Base-by-base conservation (phyloP, 2,888 invertebrate genomes). In the Cheiracanthium punctorium region DNA sequence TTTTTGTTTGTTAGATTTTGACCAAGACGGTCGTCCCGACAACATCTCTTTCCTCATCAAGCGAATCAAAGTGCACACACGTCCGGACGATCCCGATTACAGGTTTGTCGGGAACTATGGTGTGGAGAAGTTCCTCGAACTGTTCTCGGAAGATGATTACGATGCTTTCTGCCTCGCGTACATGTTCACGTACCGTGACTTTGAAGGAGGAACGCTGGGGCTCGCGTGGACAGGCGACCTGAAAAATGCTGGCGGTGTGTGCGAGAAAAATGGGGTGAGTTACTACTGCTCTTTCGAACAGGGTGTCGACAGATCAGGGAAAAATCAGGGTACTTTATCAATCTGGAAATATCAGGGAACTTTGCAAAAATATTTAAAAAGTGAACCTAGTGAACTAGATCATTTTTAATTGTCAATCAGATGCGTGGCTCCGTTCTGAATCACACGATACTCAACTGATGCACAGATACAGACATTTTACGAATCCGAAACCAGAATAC, bases 141-240 rank as follows among this genome's bases (percentile, higher is more conserved):
- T 98, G 88, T 98, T 99, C 93, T 98, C 98, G 89, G 97, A 98
- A 94, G 96, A 97, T 91, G 97, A 99, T 92, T 99, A 99, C 92
- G 97, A 98, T 92, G 97, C 97, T 29, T 99, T 98, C 93, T 99
- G 99, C 91, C 93, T 99, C 91, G 98, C 99, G 77, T 99, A 99
- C 93, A 98, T 99, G 95, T 98, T 99, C 92, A 99, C 99, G 20
- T 98, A 98, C 92, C 94, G 98, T 75, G 97, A 97, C 92, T 97
- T 97, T 91, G 97, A 97, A 92, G 97, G 97, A 95, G 97, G 97
- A 48, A 97, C 97, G 1, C 93, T 99, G 87, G 99, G 99, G 7
- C 93, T 99, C 84, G 99, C 99, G 7, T 99, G 99, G 99, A 99
- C 99, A 0, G 97, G 97, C 0, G 97, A 97, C 92, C 93, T 97